These are phyloP conservation scores for Watsonalla cultraria DNA, from an alignment of 2,888 invertebrate genomes.

Conservation along the genomic window DNA sequence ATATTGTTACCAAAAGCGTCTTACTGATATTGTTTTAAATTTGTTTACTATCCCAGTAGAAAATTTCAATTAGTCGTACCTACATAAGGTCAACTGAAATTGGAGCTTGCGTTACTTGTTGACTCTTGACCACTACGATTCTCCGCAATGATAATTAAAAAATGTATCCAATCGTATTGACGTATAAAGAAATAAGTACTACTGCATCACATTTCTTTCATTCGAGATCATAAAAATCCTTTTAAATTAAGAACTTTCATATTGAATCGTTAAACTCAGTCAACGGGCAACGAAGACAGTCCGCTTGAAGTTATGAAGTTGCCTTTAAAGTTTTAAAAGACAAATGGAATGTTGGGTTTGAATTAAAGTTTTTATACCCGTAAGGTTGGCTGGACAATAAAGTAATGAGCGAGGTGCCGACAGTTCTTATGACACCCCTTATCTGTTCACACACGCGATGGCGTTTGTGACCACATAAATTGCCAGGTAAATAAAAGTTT, in stretches of 20 bases:
- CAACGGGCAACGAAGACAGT: not conserved
- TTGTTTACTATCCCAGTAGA: no score
- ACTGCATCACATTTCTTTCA: not conserved
- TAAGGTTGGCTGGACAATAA: constrained; percentile 63
- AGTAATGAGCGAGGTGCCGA: constrained; percentile 64
- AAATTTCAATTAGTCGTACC: no score
- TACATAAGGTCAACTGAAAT: no score
- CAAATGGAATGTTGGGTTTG: constrained; percentile 22
- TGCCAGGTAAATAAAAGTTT: not conserved
- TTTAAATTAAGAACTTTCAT: not conserved
- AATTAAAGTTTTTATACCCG: constrained; percentile 36
- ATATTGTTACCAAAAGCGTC: no score
- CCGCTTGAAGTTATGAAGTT: not conserved
- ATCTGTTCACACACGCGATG: constrained; percentile 68
- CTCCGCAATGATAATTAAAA: no score
- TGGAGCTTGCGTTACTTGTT: no score
- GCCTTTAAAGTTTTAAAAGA: not conserved
- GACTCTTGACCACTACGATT: no score
- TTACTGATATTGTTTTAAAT: no score
- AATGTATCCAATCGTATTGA: no score
- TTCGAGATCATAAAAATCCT: not conserved
- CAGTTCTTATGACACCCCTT: constrained; percentile 71
- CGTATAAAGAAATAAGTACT: no score
- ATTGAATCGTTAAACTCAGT: not conserved
- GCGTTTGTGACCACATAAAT: not conserved